A percentile compares a stretch with the other conserved stretches of the same genome.
phyloP scores from a whole-genome alignment of 1,140 invertebrate species.

The Piezodorus guildinii region DNA sequence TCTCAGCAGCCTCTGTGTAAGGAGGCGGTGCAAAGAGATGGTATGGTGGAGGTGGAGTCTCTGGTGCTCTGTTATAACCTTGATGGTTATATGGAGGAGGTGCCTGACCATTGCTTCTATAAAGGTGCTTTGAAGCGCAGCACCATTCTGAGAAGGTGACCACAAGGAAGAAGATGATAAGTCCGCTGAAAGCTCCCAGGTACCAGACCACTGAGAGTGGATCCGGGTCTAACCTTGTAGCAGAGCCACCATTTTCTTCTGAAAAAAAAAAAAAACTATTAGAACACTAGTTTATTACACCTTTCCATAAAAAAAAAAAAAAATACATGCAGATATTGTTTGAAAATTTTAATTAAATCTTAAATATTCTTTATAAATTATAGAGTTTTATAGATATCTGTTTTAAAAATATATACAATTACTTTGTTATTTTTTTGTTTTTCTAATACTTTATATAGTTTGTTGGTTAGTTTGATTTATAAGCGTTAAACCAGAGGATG shows the following conservation, averaged over 20 bases:
- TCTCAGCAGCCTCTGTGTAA: conserved; percentile 41
- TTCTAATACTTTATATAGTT: too few species aligned
- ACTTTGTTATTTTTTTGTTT: too few species aligned
- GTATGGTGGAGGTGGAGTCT: conserved; percentile 36
- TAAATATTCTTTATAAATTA: too few species aligned
- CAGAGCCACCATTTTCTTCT: background rate
- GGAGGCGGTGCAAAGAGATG: conserved; percentile 46
- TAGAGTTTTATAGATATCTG: too few species aligned
- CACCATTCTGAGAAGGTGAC: conserved; percentile 50
- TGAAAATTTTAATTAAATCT: too few species aligned
- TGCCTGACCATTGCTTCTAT: conserved; percentile 29
- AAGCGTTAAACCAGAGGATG: too few species aligned
- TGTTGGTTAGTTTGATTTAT: too few species aligned
- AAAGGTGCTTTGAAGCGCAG: conserved; percentile 32
- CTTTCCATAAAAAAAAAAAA: too few species aligned
- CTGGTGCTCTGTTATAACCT: conserved; percentile 5
- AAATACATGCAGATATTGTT: too few species aligned
- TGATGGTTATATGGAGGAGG: conserved; percentile 27
- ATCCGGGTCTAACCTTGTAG: conserved; percentile 31
- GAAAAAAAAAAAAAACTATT: background rate
- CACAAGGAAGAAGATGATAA: conserved; percentile 45
- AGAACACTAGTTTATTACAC: too few species aligned
- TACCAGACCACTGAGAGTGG: conserved; percentile 48
- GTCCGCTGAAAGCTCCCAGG: conserved; percentile 44
- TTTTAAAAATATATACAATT: too few species aligned